Evolutionary conservation across 2,113 vertebrate species (phyloP).

Genomic region (Irena cyanogastra): DNA sequence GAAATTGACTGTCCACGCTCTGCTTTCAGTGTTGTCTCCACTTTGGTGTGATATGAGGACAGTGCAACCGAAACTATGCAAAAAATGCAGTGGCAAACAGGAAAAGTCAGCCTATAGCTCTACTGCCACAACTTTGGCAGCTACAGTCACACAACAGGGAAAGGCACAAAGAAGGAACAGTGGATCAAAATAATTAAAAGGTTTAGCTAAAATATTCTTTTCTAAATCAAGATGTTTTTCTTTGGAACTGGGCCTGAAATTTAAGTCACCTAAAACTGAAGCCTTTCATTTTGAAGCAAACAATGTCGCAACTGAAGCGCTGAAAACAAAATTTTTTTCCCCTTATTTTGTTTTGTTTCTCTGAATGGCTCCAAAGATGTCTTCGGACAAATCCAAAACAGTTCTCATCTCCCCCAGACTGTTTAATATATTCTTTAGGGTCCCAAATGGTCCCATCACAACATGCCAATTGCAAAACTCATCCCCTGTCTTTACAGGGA

Average conservation of each 20-base stretch:
- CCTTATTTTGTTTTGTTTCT: not conserved
- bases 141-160: not conserved
- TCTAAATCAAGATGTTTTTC: not conserved
- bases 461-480: not conserved
- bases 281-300: not conserved
- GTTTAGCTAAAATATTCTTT: not conserved
- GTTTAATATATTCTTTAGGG: not conserved
- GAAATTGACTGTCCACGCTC: not conserved
- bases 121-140: not conserved
- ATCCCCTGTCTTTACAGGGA: not conserved
- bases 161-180: not conserved
- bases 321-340: not conserved
- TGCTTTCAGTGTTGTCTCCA: not conserved
- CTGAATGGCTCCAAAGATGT: not conserved
- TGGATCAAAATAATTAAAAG: not conserved
- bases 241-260: not conserved
- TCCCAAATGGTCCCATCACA: not conserved
- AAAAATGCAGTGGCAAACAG: not conserved
- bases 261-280: slow-evolving; percentile 25
- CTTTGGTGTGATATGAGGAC: not conserved
- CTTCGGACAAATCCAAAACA: not conserved
- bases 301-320: not conserved
- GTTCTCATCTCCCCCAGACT: not conserved
- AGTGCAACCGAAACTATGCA: not conserved
- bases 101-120: not conserved